Percentiles rank a stretch among this genome's conserved stretches.
Evolutionary conservation across 2,797 vertebrate genomes (phyloP).

Genomic region (Rhynchotus rufescens): DNA sequence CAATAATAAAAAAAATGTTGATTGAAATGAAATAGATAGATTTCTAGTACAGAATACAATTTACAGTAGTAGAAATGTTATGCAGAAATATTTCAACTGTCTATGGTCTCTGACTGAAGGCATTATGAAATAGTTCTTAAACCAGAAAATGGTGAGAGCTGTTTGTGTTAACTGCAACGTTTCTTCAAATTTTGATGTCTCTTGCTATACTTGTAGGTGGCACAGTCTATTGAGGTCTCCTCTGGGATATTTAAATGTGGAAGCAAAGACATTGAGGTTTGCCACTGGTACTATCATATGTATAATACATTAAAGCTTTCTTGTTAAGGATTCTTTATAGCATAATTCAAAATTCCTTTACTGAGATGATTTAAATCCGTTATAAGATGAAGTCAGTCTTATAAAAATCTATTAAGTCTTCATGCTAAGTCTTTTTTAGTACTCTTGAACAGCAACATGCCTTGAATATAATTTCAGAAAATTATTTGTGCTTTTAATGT

Average conservation of each 20-base stretch:
- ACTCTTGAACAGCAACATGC: slow-evolving; percentile 9
- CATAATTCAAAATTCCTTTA: not conserved
- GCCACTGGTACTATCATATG: not conserved
- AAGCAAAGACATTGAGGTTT: not conserved
- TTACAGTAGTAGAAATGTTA: not conserved
- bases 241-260: not conserved
- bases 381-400: slow-evolving; percentile 14
- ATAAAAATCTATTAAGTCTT: slow-evolving; percentile 22
- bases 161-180: not conserved
- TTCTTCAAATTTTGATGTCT: not conserved
- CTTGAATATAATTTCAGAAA: slow-evolving; percentile 18
- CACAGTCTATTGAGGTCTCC: not conserved
- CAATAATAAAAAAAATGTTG: not conserved
- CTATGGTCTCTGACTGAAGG: not conserved
- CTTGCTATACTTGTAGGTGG: not conserved
- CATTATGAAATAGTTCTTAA: not conserved
- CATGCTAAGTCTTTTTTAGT: slow-evolving; percentile 17
- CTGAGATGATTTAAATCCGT: not conserved
- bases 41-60: not conserved
- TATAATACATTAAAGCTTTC: slow-evolving; percentile 37
- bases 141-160: not conserved
- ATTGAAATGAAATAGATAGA: not conserved
- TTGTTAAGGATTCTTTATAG: slow-evolving; percentile 30
- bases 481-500: slow-evolving; percentile 50
- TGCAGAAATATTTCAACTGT: not conserved